Percentiles rank a stretch among this genome's conserved stretches.
These are phyloP conservation scores for Cavia porcellus DNA, from an alignment of 2,113 vertebrate species.

Conservation along the genomic window DNA sequence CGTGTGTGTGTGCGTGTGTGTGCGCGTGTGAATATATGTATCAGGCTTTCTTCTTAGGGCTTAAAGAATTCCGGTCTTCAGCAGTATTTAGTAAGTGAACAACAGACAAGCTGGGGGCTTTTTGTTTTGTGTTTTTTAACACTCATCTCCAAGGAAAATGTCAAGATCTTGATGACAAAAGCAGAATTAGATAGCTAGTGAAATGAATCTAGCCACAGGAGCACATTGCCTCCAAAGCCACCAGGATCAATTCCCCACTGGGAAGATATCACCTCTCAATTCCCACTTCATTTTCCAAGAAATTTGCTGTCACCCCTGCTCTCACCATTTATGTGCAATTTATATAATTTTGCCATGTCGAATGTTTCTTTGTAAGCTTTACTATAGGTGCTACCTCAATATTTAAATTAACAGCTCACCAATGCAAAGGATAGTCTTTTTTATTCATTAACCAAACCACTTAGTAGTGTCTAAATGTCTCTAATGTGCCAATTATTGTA, in stretches of 20 bases:
- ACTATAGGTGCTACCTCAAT: neutral
- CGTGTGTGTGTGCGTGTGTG: neutral
- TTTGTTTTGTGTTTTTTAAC: neutral
- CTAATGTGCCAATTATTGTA: neutral
- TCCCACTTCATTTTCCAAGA: conserved; percentile 30
- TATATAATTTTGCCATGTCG: conserved; percentile 17
- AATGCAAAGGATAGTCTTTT: neutral
- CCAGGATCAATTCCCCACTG: neutral
- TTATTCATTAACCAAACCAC: conserved; percentile 34
- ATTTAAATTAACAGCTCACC: conserved; percentile 49
- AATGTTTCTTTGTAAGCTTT: conserved; percentile 49
- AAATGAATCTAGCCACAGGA: conserved; percentile 14
- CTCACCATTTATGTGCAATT: neutral
- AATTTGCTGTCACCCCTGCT: conserved; percentile 28
- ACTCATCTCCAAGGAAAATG: neutral
- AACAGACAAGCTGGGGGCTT: neutral
- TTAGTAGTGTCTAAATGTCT: conserved; percentile 1
- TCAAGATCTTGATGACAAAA: conserved; percentile 64
- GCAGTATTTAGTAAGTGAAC: conserved; percentile 30
- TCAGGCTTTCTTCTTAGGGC: neutral
- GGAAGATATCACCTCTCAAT: conserved; percentile 52
- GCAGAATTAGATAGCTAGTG: conserved; percentile 60
- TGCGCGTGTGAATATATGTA: neutral
- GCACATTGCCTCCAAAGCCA: conserved; percentile 4
- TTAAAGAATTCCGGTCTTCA: neutral